These are phyloP conservation scores for Aphaenogaster rudis DNA, from an alignment of 1,140 invertebrate species.

Conservation along the genomic window DNA sequence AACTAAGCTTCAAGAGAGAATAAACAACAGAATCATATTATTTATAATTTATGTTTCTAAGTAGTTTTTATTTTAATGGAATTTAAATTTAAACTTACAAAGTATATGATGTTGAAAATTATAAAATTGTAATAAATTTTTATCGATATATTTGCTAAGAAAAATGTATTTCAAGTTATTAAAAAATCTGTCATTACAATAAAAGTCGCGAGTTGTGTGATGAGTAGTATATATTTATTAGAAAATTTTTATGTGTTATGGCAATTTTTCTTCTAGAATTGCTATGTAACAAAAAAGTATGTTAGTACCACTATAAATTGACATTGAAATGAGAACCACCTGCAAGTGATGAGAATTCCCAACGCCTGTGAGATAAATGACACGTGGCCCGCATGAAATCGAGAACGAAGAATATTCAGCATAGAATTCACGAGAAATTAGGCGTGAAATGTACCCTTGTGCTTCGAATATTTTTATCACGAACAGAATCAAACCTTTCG, in stretches of 20 bases:
- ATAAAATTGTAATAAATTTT: no score
- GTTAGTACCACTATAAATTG: background rate
- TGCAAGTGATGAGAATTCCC: conserved; percentile 51
- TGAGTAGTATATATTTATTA: background rate
- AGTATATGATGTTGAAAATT: no score
- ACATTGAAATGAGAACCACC: conserved; percentile 17
- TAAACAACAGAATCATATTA: no score
- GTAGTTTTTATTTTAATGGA: no score
- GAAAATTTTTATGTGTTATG: background rate
- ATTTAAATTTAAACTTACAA: no score
- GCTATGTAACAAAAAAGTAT: background rate
- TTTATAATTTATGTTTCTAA: no score
- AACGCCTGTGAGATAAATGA: conserved; percentile 69
- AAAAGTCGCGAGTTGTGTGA: background rate
- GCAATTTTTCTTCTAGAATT: background rate
- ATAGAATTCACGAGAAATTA: conserved; percentile 83
- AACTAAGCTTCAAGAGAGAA: no score
- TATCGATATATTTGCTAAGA: no score
- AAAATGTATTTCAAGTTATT: no score
- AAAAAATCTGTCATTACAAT: background rate
- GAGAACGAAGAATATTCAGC: conserved; percentile 81
- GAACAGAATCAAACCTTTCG: conserved; percentile 66
- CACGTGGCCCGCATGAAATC: conserved; percentile 81
- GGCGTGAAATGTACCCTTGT: conserved; percentile 84
- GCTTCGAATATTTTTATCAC: conserved; percentile 83